Conservation (phyloP, 2,888 invertebrate genomes). For the Cantharis nigra region DNA sequence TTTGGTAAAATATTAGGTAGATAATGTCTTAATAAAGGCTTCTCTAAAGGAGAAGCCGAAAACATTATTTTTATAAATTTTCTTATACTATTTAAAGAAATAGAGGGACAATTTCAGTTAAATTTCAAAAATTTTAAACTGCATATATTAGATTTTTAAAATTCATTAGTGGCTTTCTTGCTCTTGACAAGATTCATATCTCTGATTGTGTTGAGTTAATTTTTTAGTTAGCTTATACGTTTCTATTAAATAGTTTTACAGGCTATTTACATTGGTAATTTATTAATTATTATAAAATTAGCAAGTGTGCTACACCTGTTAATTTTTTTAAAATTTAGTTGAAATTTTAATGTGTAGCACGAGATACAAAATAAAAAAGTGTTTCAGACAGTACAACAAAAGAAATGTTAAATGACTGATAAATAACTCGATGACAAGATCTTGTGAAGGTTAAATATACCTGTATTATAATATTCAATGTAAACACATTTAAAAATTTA, state of each 20-base stretch:
- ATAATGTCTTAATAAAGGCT: background rate
- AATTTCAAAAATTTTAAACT: too few relatives aligned
- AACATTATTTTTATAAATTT: too few relatives aligned
- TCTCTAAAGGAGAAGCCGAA: background rate
- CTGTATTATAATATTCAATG: background rate
- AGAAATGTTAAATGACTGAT: slow-evolving; percentile 42
- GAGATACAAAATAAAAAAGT: slow-evolving; percentile 42
- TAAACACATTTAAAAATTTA: background rate
- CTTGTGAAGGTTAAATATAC: slow-evolving; percentile 36
- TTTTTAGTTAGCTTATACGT: too few relatives aligned
- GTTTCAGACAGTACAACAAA: slow-evolving; percentile 46
- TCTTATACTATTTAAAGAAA: too few relatives aligned
- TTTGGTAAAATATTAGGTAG: background rate
- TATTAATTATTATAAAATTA: background rate
- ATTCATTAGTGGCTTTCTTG: too few relatives aligned
- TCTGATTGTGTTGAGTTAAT: too few relatives aligned
- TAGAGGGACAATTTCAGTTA: too few relatives aligned
- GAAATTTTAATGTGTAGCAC: slow-evolving; percentile 27
- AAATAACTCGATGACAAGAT: slow-evolving; percentile 42
- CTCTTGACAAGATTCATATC: too few relatives aligned
- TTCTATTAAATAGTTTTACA: background rate
- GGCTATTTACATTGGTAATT: background rate
- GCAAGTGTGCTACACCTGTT: slow-evolving; percentile 3
- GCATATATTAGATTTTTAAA: too few relatives aligned
- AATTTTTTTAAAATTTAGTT: background rate